Conservation (phyloP, 1,140 invertebrate species). For the Leucophenga varia region DNA sequence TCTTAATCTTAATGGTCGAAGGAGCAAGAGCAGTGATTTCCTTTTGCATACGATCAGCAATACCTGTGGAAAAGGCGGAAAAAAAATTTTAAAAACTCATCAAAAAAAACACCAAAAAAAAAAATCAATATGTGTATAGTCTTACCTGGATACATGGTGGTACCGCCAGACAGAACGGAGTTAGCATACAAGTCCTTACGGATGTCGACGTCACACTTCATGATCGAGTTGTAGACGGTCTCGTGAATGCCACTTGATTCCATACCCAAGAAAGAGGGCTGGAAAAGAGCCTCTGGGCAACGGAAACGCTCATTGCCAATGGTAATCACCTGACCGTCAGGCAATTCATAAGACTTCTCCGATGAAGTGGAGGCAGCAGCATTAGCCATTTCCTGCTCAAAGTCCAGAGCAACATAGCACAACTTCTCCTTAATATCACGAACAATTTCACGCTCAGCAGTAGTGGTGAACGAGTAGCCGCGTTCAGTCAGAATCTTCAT, state of each 20-base stretch:
- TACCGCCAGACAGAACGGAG: slow-evolving; percentile 79
- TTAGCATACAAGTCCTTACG: slow-evolving; percentile 87
- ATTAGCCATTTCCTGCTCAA: slow-evolving; percentile 88
- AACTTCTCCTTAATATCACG: slow-evolving; percentile 94
- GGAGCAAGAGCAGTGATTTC: slow-evolving; percentile 86
- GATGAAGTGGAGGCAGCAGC: slow-evolving; percentile 77
- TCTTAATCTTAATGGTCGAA: slow-evolving; percentile 92
- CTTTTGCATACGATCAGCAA: slow-evolving; percentile 87
- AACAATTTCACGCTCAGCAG: slow-evolving; percentile 93
- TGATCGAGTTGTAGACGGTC: slow-evolving; percentile 86
- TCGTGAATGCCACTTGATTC: slow-evolving; percentile 82
- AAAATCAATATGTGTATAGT: no score
- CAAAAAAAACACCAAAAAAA: no score
- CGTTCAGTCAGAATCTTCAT: slow-evolving; percentile 96
- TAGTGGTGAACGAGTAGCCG: slow-evolving; percentile 96
- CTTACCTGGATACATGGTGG: slow-evolving; percentile 82
- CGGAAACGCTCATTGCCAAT: slow-evolving; percentile 91
- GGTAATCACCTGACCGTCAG: slow-evolving; percentile 77
- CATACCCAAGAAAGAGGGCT: slow-evolving; percentile 79
- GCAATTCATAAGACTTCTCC: slow-evolving; percentile 82
- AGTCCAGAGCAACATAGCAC: slow-evolving; percentile 89
- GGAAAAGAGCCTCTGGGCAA: slow-evolving; percentile 84
- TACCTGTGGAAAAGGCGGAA: no score
- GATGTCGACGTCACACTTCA: slow-evolving; percentile 88
- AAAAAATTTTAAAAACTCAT: no score